A percentile compares a stretch with the other conserved stretches of the same genome.
Evolutionary conservation across 37 sponge, comb jelly and placozoan genomes (phyloP).

Genomic region (Halisarca cf. caerulea): DNA sequence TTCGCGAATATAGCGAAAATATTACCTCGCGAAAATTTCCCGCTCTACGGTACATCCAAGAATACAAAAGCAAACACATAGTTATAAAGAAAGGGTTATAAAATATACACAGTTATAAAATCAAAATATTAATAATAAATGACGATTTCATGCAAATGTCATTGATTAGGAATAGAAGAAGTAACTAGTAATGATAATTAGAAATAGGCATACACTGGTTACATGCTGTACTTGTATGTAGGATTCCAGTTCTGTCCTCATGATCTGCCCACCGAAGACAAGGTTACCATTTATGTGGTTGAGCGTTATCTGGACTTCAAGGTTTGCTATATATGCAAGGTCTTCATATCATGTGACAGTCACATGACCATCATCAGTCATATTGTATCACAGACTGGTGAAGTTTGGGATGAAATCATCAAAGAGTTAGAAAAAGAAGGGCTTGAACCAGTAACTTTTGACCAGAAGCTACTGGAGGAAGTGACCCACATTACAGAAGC

Average conservation of each 20-base stretch:
- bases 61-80: too few relatives aligned
- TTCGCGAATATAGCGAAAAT: too few relatives aligned
- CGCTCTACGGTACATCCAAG: too few relatives aligned
- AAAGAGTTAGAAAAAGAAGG: slow-evolving; percentile 88
- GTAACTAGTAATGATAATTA: too few relatives aligned
- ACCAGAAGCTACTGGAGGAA: slow-evolving; percentile 88
- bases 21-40: too few relatives aligned
- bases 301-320: slow-evolving; percentile 93
- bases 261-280: slow-evolving; percentile 77
- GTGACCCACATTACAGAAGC: slow-evolving; percentile 75
- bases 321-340: slow-evolving; percentile 34
- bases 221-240: background rate
- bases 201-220: background rate
- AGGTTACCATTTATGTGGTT: slow-evolving; percentile 82
- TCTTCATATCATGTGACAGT: background rate
- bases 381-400: slow-evolving; percentile 68
- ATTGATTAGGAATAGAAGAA: too few relatives aligned
- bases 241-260: slow-evolving; percentile 70
- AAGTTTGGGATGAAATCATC: slow-evolving; percentile 92
- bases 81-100: too few relatives aligned
- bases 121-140: too few relatives aligned
- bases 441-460: slow-evolving; percentile 83
- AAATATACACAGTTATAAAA: too few relatives aligned
- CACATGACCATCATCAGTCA: background rate
- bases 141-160: too few relatives aligned